These are phyloP conservation scores for Gambusia yucatana DNA, from an alignment of 2,797 vertebrate genomes.

Conservation along the genomic window DNA sequence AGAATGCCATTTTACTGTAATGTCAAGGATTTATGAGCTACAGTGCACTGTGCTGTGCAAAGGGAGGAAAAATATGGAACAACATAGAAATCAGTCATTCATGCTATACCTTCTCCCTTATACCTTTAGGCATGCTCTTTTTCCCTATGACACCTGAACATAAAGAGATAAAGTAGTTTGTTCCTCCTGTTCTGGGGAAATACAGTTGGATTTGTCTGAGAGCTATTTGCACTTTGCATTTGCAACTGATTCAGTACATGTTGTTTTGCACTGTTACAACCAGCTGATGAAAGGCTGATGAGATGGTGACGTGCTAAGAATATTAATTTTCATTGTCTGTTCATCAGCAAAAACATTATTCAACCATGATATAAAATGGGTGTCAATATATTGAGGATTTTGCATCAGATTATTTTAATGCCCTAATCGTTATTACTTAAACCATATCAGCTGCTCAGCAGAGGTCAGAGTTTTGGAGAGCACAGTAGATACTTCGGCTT, in stretches of 20 bases:
- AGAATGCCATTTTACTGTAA: slow-evolving; percentile 31
- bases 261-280: not conserved
- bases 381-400: not conserved
- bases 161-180: slow-evolving; percentile 16
- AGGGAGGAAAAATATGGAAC: slow-evolving; percentile 17
- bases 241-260: not conserved
- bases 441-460: not conserved
- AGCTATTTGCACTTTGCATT: slow-evolving; percentile 20
- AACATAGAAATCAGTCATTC: slow-evolving; percentile 14
- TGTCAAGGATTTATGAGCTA: slow-evolving; percentile 40
- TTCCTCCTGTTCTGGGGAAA: slow-evolving; percentile 18
- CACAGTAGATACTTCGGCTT: not conserved
- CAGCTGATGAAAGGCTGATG: not conserved
- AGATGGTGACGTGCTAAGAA: slow-evolving; percentile 4
- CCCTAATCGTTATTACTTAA: not conserved
- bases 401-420: not conserved
- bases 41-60: slow-evolving; percentile 1
- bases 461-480: not conserved
- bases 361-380: not conserved
- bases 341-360: not conserved
- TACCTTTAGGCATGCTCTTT: not conserved
- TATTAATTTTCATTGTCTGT: not conserved
- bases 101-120: slow-evolving; percentile 1
- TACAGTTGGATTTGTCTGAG: slow-evolving; percentile 3
- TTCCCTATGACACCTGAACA: slow-evolving; percentile 10